Base-by-base conservation (phyloP, 2,888 invertebrate genomes). In the Oscheius onirici region DNA sequence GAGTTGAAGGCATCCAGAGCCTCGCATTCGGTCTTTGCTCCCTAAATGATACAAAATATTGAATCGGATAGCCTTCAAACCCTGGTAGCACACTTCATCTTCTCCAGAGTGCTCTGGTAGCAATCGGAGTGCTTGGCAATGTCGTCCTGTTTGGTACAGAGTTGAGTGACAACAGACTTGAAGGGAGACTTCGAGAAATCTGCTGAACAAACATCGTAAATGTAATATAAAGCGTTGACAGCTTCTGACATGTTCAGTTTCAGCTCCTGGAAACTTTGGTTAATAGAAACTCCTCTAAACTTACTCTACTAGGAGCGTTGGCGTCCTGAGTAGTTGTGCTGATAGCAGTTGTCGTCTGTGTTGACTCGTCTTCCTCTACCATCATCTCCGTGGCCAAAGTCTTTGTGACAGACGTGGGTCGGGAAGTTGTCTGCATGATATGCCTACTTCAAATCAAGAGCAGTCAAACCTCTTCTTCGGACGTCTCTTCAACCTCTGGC, bases 1-100 rank as follows among this genome's bases (percentile, higher is more conserved):
- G 76, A 74, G 51, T 83, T 86, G 75, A 85, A 85, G 0, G 82
- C 74, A 17, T 83, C 82, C 40, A 86, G 69, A 13, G 84, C 81
- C 13, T 76, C 78, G 22, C 86, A 86, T 10, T 58, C 69, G 0
- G 69, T 75, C 24, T 74, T 77, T 3, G 76, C 77, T 41, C 74
- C 76, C 68, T 72, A 41, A 28, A 68, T 41, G 20, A 34, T 8
- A 3, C 8, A 8, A 34, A 6, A 34, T 34, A 6, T 34, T 3
- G 34, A 34, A 8, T 0, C 34, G 8, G 34, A 34, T 34, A 34
- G 34, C 8, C 34, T 28, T 2, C 63, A 20, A 26, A 76, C 77
- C 73, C 63, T 70, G 20, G 75, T 61, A 10, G 78, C 76, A 51
- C 82, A 82, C 43, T 79, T 79, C 69, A 71, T 72, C 55, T 83